Evolutionary conservation across 2,888 invertebrate genomes (phyloP), one percentile per base, ranked within the genome.

Genomic region (Halictus ligatus): DNA sequence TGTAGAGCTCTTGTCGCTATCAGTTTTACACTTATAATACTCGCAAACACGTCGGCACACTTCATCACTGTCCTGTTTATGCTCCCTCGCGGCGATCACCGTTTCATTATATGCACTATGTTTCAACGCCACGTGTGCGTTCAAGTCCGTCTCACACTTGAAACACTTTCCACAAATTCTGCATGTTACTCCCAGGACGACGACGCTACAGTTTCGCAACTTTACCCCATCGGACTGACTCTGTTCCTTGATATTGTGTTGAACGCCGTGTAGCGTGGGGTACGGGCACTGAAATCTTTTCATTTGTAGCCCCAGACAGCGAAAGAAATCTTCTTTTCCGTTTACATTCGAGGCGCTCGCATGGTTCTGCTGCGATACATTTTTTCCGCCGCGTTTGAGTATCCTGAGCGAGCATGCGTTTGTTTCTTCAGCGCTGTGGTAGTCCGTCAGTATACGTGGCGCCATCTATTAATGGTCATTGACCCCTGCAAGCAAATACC

Each of bases 81-180:
- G 15, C 12, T 54, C 35, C 0, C 29, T 15, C 10, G n/a, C 7
- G 15, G 2, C 21, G 3, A 0, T 4, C 7, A 4, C 1, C 21
- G 13, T 15, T 12, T 74, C 15, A 0, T 13, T 15, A 12, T 35
- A 21, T 21, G 2, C 69, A 21, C 40, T 8, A 76, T 94, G 93
- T 43, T 79, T 85, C 12, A 74, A 86, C 60, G 73, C 81, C 13
- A 15, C 72, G 74, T 93, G 92, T 2, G 76, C 5, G n/a, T 83
- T 64, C 6, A 93, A 40, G 50, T 94, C 93, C 1, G 78, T 90
- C 54, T 83, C 72, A 43, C 93, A 94, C 75, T 93, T 94, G 58
- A 93, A 93, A 8, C 60, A 76, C 60, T 78, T 83, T 13, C 88
- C 81, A 78, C 94, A 94, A 48, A 89, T 43, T 7, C 79, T 81